phyloP scores from a whole-genome alignment of 1,140 invertebrate species.

The Archivesica marissinica region DNA sequence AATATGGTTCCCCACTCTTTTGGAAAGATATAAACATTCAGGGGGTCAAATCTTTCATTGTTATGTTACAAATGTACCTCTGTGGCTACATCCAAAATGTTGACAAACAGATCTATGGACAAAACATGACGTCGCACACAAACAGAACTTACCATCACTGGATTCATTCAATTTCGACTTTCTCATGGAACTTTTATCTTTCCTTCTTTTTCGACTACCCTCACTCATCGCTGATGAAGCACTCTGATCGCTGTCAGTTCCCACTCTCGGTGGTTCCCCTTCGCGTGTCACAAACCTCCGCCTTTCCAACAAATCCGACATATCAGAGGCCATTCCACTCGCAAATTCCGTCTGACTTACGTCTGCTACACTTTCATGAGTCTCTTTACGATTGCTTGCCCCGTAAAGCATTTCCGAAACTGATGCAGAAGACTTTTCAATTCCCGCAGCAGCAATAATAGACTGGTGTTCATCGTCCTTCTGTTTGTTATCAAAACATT shows the following conservation, averaged over 20 bases:
- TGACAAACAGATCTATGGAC: no score
- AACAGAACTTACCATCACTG: conserved; percentile 40
- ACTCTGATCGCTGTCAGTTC: conserved; percentile 55
- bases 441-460: neutral
- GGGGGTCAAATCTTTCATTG: no score
- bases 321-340: conserved; percentile 43
- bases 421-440: conserved; percentile 7
- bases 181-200: conserved; percentile 62
- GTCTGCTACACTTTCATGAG: conserved; percentile 3
- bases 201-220: conserved; percentile 51
- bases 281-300: conserved; percentile 30
- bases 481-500: conserved; percentile 3
- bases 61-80: no score
- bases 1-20: no score
- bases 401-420: conserved; percentile 46
- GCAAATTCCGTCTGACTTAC: conserved; percentile 13
- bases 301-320: conserved; percentile 34
- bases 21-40: no score
- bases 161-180: conserved; percentile 61
- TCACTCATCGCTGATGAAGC: conserved; percentile 50
- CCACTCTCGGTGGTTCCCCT: conserved; percentile 28
- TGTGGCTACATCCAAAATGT: no score
- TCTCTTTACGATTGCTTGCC: neutral
- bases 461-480: conserved; percentile 41
- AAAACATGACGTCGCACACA: no score